A percentile compares a stretch with the other conserved stretches of the same genome.
Evolutionary conservation across 2,888 invertebrate genomes (phyloP).

Genomic region (Tipula vernalis): DNA sequence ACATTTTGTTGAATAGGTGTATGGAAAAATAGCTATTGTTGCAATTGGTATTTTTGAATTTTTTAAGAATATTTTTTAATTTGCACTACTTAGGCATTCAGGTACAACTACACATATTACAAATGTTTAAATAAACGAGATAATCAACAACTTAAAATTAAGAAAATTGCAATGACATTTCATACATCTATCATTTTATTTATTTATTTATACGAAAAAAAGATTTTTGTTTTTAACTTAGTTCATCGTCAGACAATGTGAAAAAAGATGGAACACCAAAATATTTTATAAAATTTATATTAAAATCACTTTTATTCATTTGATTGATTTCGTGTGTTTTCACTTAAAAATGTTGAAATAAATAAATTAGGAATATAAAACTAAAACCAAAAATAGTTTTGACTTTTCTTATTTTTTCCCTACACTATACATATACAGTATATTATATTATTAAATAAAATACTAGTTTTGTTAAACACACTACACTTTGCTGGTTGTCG

Average conservation of each 20-base stretch:
- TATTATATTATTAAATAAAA: too few relatives aligned
- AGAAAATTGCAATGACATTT: not conserved
- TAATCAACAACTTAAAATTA: not conserved
- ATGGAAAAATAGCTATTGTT: not conserved
- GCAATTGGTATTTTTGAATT: not conserved
- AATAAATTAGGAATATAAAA: not conserved
- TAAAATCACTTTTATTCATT: not conserved
- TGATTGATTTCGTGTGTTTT: not conserved
- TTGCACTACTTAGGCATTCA: not conserved
- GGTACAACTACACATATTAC: not conserved
- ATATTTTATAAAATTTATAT: not conserved
- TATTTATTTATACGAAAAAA: not conserved
- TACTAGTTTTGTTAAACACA: not conserved
- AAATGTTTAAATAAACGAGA: not conserved
- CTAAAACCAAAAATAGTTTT: not conserved
- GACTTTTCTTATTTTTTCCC: not conserved
- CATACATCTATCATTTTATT: not conserved
- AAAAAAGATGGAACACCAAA: not conserved
- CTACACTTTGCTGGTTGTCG: too few relatives aligned
- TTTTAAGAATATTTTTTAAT: not conserved
- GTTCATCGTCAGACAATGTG: not conserved
- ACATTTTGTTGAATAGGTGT: not conserved
- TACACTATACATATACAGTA: not conserved
- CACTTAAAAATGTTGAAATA: not conserved
- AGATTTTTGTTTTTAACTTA: not conserved